Conservation (phyloP, 1,140 invertebrate species). For the Limonius californicus region DNA sequence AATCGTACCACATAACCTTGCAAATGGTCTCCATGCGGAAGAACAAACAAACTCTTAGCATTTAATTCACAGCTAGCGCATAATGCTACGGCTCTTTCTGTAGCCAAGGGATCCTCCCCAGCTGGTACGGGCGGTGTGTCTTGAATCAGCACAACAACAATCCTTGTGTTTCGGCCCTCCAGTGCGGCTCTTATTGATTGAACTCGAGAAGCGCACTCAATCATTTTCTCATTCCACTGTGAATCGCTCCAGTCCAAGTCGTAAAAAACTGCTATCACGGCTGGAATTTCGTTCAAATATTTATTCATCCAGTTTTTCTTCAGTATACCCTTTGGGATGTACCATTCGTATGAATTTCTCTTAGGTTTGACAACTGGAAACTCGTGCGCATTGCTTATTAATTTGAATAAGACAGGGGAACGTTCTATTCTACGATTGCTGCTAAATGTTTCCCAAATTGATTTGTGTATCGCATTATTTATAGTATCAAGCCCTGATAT, state of each 20-base stretch:
- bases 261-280: conserved; percentile 91
- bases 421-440: conserved; percentile 76
- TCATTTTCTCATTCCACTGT: conserved; percentile 89
- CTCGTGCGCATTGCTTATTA: conserved; percentile 72
- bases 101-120: conserved; percentile 80
- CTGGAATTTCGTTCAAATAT: conserved; percentile 85
- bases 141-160: conserved; percentile 88
- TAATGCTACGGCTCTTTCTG: conserved; percentile 82
- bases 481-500: conserved; percentile 80
- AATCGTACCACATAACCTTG: conserved; percentile 70
- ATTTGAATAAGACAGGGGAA: conserved; percentile 80
- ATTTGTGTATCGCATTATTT: conserved; percentile 81
- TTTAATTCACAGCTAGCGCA: conserved; percentile 89
- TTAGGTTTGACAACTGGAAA: conserved; percentile 90
- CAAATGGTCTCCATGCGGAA: conserved; percentile 84
- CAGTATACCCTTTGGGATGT: conserved; percentile 93
- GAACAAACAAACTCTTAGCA: conserved; percentile 86
- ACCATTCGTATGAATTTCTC: conserved; percentile 91
- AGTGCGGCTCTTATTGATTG: conserved; percentile 62
- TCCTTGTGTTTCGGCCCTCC: conserved; percentile 78
- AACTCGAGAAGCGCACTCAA: conserved; percentile 87
- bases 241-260: conserved; percentile 96
- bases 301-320: conserved; percentile 96
- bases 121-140: conserved; percentile 68
- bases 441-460: conserved; percentile 89